Evolutionary conservation across 1,140 invertebrate species (phyloP).

Genomic region (Microplitis mediator): DNA sequence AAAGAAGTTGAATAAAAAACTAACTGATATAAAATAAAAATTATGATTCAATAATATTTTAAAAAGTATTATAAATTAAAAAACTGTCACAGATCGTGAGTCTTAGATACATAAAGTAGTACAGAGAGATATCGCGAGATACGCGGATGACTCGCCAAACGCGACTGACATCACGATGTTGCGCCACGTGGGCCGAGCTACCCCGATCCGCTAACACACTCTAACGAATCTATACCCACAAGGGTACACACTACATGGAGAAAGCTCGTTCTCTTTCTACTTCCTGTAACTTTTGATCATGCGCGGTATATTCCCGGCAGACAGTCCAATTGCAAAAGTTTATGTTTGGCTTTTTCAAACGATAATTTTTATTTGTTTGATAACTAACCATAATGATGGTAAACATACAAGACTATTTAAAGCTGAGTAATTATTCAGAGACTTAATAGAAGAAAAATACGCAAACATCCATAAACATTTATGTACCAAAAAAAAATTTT

Average conservation of each 20-base stretch:
- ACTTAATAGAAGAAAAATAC: too few species aligned
- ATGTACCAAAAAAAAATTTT: too few species aligned
- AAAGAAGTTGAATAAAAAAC: too few species aligned
- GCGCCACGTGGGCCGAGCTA: constrained; percentile 49
- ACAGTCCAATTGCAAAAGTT: not conserved
- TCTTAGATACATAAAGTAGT: not conserved
- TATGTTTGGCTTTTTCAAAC: not conserved
- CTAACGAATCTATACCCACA: constrained; percentile 20
- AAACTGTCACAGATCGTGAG: constrained; percentile 1
- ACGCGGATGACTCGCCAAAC: constrained; percentile 43
- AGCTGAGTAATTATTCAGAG: too few species aligned
- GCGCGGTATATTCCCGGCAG: not conserved
- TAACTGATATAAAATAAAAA: not conserved
- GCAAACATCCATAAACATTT: too few species aligned
- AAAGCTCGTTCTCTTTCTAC: not conserved
- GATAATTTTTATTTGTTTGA: not conserved
- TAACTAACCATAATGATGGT: not conserved
- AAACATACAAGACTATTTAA: too few species aligned
- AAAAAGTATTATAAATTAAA: not conserved
- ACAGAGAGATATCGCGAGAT: constrained; percentile 21
- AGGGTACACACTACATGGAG: not conserved
- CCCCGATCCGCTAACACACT: constrained; percentile 34
- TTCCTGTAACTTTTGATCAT: constrained; percentile 36
- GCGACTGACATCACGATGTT: constrained; percentile 53
- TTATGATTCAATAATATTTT: not conserved